These are phyloP conservation scores for Mesorhabditis spiculigera DNA, from an alignment of 2,888 invertebrate species.

Conservation along the genomic window DNA sequence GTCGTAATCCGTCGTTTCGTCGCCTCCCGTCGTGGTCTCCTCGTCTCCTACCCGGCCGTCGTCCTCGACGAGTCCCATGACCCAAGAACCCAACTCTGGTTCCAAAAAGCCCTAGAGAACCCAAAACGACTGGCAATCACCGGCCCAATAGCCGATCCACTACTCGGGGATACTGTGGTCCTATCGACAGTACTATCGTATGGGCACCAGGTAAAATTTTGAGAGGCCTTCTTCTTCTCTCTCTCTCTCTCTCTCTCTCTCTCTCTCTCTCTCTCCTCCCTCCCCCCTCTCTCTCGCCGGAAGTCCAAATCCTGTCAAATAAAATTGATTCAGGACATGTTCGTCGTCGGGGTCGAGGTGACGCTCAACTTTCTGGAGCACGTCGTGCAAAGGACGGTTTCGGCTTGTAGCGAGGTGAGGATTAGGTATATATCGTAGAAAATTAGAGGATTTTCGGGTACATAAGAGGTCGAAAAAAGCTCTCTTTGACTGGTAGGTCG, in stretches of 20 bases:
- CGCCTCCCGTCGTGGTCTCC: slow-evolving; percentile 1
- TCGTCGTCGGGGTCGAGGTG: not conserved
- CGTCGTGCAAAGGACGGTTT: not conserved
- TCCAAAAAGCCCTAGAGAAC: too few relatives aligned
- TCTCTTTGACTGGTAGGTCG: too few relatives aligned
- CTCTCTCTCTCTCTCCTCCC: too few relatives aligned
- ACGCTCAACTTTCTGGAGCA: not conserved
- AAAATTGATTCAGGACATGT: not conserved
- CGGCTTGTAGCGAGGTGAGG: not conserved
- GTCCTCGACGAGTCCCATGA: not conserved
- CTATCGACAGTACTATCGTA: not conserved
- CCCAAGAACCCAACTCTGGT: not conserved
- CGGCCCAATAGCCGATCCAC: not conserved
- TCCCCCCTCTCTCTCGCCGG: too few relatives aligned
- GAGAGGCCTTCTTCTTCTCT: too few relatives aligned
- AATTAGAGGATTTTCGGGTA: too few relatives aligned
- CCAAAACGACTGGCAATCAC: too few relatives aligned
- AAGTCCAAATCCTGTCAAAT: too few relatives aligned
- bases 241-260: too few relatives aligned
- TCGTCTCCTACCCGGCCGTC: slow-evolving; percentile 2
- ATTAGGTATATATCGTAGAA: not conserved
- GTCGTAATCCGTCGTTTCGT: not conserved
- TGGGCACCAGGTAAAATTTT: not conserved
- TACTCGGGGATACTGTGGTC: not conserved
- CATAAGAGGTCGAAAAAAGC: too few relatives aligned